These are phyloP conservation scores for Trogon surrucura DNA, from an alignment of 2,113 vertebrate genomes.

Conservation along the genomic window DNA sequence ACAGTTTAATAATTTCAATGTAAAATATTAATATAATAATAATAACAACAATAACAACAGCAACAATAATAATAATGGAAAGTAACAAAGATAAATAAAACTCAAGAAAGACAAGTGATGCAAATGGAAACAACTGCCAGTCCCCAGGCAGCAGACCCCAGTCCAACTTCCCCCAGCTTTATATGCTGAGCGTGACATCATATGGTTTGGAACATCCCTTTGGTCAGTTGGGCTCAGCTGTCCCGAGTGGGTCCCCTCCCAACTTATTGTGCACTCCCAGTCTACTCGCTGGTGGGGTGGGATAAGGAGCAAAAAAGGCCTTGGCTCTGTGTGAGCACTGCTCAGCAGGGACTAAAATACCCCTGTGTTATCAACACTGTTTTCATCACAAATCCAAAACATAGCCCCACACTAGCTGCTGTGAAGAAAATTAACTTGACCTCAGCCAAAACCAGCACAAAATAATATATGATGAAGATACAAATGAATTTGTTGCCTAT, in stretches of 20 bases:
- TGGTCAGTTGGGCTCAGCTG: background rate
- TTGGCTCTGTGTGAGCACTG: background rate
- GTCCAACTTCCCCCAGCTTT: background rate
- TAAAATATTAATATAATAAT: background rate
- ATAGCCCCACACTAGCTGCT: background rate
- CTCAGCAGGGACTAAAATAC: background rate
- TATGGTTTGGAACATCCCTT: background rate
- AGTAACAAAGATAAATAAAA: background rate
- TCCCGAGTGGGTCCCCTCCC: background rate
- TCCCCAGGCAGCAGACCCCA: background rate
- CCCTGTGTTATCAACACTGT: background rate
- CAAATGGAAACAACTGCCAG: background rate
- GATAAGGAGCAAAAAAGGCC: background rate
- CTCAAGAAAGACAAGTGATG: background rate
- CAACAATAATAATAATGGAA: background rate
- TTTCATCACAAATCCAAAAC: background rate
- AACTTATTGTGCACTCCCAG: too few relatives aligned
- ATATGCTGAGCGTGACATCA: accelerated
- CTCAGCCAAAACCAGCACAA: background rate
- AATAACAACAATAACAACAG: background rate
- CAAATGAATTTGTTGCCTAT: constrained; percentile 15
- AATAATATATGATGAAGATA: background rate
- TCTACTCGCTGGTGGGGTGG: background rate
- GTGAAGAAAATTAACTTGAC: background rate
- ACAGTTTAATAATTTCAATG: background rate